Percentiles rank a stretch among this genome's conserved stretches.
These are phyloP conservation scores for Spea hammondii DNA, from an alignment of 2,797 vertebrate species.

Conservation along the genomic window DNA sequence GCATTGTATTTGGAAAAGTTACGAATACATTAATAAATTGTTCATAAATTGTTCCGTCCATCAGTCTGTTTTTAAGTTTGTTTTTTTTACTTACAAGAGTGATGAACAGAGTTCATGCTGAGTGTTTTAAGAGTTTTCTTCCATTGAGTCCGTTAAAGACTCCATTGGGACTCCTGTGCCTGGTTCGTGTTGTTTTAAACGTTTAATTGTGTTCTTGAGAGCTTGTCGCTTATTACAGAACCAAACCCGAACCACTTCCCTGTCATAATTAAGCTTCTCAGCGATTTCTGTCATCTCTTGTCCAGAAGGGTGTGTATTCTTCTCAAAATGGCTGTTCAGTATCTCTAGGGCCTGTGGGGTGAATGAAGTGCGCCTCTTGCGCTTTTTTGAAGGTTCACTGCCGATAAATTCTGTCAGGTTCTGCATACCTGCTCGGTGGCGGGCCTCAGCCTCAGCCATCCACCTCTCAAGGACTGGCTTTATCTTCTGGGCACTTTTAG, in stretches of 20 bases:
- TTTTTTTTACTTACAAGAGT: constrained; percentile 74
- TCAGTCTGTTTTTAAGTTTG: constrained; percentile 67
- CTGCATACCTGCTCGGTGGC: constrained; percentile 99
- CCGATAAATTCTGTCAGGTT: constrained; percentile 99
- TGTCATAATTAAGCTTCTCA: constrained; percentile 99
- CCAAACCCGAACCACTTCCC: constrained; percentile 99
- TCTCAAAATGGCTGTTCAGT: constrained; percentile 99
- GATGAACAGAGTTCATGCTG: constrained; percentile 61
- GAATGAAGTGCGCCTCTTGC: constrained; percentile 99
- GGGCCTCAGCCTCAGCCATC: constrained; percentile 99
- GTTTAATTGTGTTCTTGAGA: constrained; percentile 99
- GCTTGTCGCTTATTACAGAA: constrained; percentile 99
- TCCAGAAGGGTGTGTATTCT: constrained; percentile 98
- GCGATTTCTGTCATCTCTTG: constrained; percentile 99
- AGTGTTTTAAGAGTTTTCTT: constrained; percentile 83
- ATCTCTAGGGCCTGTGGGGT: constrained; percentile 99
- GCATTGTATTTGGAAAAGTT: constrained; percentile 71
- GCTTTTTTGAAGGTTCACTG: constrained; percentile 99
- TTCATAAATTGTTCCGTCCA: constrained; percentile 70
- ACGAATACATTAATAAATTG: constrained; percentile 66
- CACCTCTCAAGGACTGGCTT: constrained; percentile 99
- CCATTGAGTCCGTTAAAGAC: constrained; percentile 88
- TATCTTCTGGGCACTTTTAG: constrained; percentile 99
- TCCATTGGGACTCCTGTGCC: constrained; percentile 80
- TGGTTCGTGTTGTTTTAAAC: constrained; percentile 93